Evolutionary conservation across 2,797 vertebrate species (phyloP), one percentile per base, ranked within the genome.

Genomic region (Epinephelus awoara): DNA sequence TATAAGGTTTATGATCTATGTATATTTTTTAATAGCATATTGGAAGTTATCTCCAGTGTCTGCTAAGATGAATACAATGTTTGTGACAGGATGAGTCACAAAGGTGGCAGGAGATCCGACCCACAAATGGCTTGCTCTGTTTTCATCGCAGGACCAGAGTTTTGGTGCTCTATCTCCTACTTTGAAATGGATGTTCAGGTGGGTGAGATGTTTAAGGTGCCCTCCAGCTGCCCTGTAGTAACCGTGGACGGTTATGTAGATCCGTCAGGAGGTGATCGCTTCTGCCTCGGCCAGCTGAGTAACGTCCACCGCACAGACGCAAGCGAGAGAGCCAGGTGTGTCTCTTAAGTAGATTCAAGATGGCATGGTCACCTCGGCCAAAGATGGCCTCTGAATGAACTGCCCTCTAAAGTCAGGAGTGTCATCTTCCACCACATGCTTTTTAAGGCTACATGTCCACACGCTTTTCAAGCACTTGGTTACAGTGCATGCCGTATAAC

Each of bases 101-200:
- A 17, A 50, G 25, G 19, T 17, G 8, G 3, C 1, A 19, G 21
- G 15, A 52, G 1, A 13, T 44, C 2, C 27, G 51, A 55, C 15
- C 17, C 17, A 10, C 67, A 59, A 21, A 42, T 25, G 11, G 14
- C 65, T 58, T 27, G 25, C 23, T 67, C 11, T 73, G n/a, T 40
- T 63, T 34, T 23, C 34, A 4, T 23, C 70, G 51, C 63, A 97
- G 96, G 96, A 17, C 96, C 96, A 0, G 95, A 96, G 79, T 96
- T 96, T 34, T 96, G 95, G 94, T 96, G 94, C 79, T 96, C 96
- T 3, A 93, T 96, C 64, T 95, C 95, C 13, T 96, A 95, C 81
- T 96, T 96, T 64, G 94, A 96, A 89, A 94, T 96, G 96, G 95
- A 96, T 3, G 92, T 96, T 44, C 96, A 95, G 86, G 94, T 96